Evolutionary conservation across 2,797 vertebrate genomes (phyloP), one percentile per base, ranked within the genome.

Genomic region (Danio jaintianensis): DNA sequence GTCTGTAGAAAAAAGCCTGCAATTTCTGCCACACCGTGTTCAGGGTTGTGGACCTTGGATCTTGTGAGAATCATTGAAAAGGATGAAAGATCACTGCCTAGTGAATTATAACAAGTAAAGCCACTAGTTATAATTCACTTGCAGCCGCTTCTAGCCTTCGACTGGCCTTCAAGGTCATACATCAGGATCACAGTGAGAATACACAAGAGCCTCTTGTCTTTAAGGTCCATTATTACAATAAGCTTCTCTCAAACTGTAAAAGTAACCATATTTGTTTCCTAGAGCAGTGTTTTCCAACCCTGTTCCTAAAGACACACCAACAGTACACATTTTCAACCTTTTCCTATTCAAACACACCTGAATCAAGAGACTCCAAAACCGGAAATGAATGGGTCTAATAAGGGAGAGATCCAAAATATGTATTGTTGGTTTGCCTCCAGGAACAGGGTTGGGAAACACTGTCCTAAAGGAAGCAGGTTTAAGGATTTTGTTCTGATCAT

Each of bases 41-140:
- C n/a, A 69, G 67, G 42, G 38, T 66, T 79, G 70, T 78, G 20
- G 75, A 76, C 55, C 43, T 74, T 75, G 59, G 47, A 75, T 22
- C 22, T 52, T 45, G 15, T 64, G 58, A 69, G 75, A 78, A 79
- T 83, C 75, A 81, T 52, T n/a, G 64, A 63, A 81, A 72, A 56
- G 58, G 70, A 67, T 47, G 40, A 36, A 40, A 68, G 75, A 70
- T 83, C 80, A 18, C 47, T 58, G 36, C 71, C 48, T 48, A 50
- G 43, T 75, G 72, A 75, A 63, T 76, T 80, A 84, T 87, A 84
- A 86, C 69, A 88, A 75, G 58, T 63, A 62, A 67, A 83, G 69
- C 22, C 6, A 69, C 7, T 6, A 43, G 48, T 76, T 72, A 83
- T 88, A 84, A 84, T 84, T 88, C 84, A 88, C 47, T 13, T 22